phyloP scores from a whole-genome alignment of 2,888 invertebrate genomes.

The Chouioia cunea region DNA sequence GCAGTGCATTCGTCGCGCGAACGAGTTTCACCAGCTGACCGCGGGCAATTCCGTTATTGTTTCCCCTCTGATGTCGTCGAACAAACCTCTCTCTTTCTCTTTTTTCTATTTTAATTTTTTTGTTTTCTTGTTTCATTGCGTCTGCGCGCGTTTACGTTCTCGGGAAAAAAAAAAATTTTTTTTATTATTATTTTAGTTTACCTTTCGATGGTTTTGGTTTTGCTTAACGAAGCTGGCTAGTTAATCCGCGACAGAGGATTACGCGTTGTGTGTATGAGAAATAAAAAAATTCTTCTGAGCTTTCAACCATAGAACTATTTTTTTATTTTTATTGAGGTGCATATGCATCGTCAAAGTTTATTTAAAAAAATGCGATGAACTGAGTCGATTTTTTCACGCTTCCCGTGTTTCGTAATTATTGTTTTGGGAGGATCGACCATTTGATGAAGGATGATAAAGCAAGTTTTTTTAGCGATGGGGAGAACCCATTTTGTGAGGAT shows the following conservation, averaged over 20 bases:
- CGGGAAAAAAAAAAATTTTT: not conserved
- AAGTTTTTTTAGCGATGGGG: no score
- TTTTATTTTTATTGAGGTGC: no score
- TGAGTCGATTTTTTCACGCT: no score
- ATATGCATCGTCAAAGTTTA: no score
- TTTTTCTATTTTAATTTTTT: not conserved
- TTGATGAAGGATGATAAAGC: no score
- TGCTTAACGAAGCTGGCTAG: not conserved
- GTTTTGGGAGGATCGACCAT: no score
- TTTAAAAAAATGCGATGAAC: no score
- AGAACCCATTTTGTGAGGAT: no score
- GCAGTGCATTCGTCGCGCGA: slow-evolving; percentile 22
- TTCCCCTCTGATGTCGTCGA: slow-evolving; percentile 20
- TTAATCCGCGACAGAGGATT: not conserved
- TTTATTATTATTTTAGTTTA: not conserved
- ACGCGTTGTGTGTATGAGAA: not conserved
- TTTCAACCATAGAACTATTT: no score
- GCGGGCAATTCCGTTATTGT: slow-evolving; percentile 41
- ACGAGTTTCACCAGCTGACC: slow-evolving; percentile 44
- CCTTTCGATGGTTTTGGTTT: not conserved
- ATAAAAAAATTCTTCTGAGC: no score
- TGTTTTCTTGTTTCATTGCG: slow-evolving; percentile 28
- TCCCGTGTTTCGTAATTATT: no score
- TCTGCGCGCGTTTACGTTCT: not conserved
- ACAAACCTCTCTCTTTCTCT: slow-evolving; percentile 5